Conservation (phyloP, 2,113 vertebrate genomes). For the Amazona guildingii region DNA sequence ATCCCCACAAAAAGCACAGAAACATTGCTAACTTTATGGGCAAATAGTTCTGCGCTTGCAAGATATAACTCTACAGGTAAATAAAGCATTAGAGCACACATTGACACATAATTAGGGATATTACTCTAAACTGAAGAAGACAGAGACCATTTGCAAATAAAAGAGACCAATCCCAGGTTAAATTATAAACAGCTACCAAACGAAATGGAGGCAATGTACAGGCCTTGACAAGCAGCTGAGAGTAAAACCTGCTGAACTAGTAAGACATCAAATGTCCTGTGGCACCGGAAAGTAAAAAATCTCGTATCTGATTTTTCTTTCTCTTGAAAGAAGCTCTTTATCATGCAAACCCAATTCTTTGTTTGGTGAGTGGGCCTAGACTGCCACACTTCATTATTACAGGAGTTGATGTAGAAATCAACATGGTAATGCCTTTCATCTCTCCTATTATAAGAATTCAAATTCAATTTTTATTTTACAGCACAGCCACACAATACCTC, state of each 20-base stretch:
- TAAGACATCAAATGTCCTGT: not conserved
- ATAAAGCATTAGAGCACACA: not conserved
- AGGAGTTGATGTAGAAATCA: slow-evolving; percentile 38
- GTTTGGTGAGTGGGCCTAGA: not conserved
- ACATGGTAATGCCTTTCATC: slow-evolving; percentile 37
- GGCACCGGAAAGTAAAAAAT: slow-evolving; percentile 21
- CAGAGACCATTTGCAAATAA: slow-evolving; percentile 25
- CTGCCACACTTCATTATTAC: slow-evolving; percentile 44
- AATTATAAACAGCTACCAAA: not conserved
- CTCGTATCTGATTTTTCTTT: slow-evolving; percentile 32
- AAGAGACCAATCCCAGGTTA: not conserved
- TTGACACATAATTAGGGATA: not conserved
- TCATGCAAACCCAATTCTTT: slow-evolving; percentile 15
- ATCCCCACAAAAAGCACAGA: not conserved
- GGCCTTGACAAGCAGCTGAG: not conserved
- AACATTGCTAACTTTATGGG: not conserved
- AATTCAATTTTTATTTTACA: slow-evolving; percentile 67
- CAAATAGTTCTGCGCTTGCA: not conserved
- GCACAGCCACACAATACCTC: slow-evolving; percentile 9
- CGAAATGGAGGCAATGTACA: not conserved
- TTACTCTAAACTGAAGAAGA: not conserved
- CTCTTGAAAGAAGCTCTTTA: slow-evolving; percentile 23
- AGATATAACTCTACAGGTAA: not conserved
- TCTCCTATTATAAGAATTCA: slow-evolving; percentile 38
- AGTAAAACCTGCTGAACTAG: slow-evolving; percentile 46